Conservation (phyloP, 2,888 invertebrate species). For the Dexiosoma caninum region DNA sequence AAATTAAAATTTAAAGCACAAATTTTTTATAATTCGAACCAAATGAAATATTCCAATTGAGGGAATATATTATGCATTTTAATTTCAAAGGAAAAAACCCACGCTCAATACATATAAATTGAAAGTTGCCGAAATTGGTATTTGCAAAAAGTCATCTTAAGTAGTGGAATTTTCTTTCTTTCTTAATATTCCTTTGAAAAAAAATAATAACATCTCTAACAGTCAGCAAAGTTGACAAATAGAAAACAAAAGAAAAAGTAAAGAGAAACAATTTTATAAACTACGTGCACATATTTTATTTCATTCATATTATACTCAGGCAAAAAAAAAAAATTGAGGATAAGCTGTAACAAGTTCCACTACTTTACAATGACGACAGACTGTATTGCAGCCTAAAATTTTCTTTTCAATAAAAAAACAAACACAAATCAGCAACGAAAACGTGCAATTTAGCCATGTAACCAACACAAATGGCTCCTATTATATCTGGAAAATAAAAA, state of each 20-base stretch:
- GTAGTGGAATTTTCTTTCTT: too few species aligned
- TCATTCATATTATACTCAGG: neutral
- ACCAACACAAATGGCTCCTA: slow-evolving; percentile 24
- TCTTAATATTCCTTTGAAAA: too few species aligned
- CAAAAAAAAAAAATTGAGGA: slow-evolving; percentile 40
- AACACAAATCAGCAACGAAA: too few species aligned
- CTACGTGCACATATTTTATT: slow-evolving; percentile 48
- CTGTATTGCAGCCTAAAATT: slow-evolving; percentile 41
- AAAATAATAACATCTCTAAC: neutral
- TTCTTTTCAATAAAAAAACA: neutral
- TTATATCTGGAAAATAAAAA: slow-evolving; percentile 2
- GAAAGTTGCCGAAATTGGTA: slow-evolving; percentile 41
- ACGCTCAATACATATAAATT: too few species aligned
- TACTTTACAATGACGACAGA: slow-evolving; percentile 12
- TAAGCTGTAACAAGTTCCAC: slow-evolving; percentile 11
- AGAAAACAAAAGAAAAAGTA: neutral
- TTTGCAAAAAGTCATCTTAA: neutral
- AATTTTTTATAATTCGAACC: too few species aligned
- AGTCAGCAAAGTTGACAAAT: slow-evolving; percentile 42
- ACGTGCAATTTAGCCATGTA: slow-evolving; percentile 18
- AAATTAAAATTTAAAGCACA: too few species aligned
- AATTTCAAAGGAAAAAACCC: too few species aligned
- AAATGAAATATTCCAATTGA: too few species aligned
- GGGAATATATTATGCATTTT: too few species aligned
- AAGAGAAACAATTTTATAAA: slow-evolving; percentile 44